Evolutionary conservation across 2,113 vertebrate species (phyloP).

Genomic region (Accipiter virgatus): DNA sequence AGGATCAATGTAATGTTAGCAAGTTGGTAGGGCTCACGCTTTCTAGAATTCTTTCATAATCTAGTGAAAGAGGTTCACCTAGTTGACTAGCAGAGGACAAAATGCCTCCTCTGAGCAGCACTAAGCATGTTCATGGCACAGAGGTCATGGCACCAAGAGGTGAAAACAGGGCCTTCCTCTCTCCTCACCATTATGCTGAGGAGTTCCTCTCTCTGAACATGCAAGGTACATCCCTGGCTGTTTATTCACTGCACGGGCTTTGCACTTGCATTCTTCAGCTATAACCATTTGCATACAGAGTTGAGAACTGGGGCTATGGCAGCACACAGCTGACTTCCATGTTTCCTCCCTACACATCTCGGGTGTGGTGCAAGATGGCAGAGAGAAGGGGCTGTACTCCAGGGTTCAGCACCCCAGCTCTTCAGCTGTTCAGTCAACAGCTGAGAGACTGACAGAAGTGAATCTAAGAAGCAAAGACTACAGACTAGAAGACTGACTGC

Average conservation of each 20-base stretch:
- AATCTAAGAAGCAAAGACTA: constrained; percentile 7
- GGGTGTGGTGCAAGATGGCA: not conserved
- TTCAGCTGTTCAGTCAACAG: not conserved
- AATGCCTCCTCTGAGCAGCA: not conserved
- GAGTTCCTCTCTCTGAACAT: not conserved
- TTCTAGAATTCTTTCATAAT: not conserved
- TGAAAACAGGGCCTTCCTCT: not conserved
- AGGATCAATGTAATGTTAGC: not conserved
- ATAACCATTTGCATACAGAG: not conserved
- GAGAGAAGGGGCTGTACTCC: not conserved
- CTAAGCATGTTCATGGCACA: constrained; percentile 19
- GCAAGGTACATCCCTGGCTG: not conserved
- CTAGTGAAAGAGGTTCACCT: not conserved
- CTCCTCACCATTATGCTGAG: not conserved
- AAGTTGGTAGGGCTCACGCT: not conserved
- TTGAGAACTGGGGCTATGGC: not conserved
- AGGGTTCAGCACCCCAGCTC: not conserved
- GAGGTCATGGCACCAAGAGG: not conserved
- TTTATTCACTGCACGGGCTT: not conserved
- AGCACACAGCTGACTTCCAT: not conserved
- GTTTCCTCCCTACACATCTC: not conserved
- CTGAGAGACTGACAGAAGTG: not conserved
- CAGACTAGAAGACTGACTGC: not conserved
- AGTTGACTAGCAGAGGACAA: not conserved
- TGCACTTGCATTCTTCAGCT: not conserved